phyloP scores from a whole-genome alignment of 2,797 vertebrate species.

The Microctenopoma lineatum region DNA sequence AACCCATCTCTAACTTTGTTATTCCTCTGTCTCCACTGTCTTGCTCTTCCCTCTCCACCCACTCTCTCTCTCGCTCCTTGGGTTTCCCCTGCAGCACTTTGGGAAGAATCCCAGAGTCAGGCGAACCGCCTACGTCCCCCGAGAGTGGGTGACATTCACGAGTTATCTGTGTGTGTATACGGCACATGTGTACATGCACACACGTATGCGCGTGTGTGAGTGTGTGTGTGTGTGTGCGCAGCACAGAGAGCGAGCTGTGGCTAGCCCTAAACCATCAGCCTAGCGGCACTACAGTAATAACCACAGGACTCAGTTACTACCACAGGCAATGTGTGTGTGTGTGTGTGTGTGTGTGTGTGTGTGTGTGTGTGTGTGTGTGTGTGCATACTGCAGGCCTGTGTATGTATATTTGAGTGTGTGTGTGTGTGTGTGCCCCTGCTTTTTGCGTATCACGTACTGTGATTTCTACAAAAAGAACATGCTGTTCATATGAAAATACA shows the following conservation, averaged over 20 bases:
- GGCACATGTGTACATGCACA: constrained; percentile 1
- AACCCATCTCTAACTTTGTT: constrained; percentile 27
- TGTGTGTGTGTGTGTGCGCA: constrained; percentile 10
- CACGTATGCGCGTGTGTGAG: constrained; percentile 8
- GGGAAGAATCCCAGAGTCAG: constrained; percentile 74
- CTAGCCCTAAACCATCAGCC: constrained; percentile 78
- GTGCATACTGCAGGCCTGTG: constrained; percentile 9
- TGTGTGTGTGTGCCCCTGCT: constrained; percentile 9
- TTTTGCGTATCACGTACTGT: constrained; percentile 15
- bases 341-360: too few species aligned
- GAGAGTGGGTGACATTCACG: constrained; percentile 77
- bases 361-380: constrained; percentile 39
- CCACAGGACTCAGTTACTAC: constrained; percentile 75
- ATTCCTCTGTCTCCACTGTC: constrained; percentile 10
- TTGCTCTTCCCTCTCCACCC: constrained; percentile 8
- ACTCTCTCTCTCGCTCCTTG: constrained; percentile 57
- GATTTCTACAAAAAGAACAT: constrained; percentile 4
- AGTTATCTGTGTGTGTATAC: constrained; percentile 35
- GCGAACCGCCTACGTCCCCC: constrained; percentile 67
- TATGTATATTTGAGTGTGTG: constrained; percentile 15
- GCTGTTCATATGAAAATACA: not conserved
- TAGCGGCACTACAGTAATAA: constrained; percentile 78
- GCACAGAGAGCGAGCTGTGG: constrained; percentile 55
- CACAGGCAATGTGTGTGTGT: constrained; percentile 66
- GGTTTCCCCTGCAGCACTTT: constrained; percentile 79